Evolutionary conservation across 1,140 invertebrate genomes (phyloP).

Genomic region (Spodoptera frugiperda): DNA sequence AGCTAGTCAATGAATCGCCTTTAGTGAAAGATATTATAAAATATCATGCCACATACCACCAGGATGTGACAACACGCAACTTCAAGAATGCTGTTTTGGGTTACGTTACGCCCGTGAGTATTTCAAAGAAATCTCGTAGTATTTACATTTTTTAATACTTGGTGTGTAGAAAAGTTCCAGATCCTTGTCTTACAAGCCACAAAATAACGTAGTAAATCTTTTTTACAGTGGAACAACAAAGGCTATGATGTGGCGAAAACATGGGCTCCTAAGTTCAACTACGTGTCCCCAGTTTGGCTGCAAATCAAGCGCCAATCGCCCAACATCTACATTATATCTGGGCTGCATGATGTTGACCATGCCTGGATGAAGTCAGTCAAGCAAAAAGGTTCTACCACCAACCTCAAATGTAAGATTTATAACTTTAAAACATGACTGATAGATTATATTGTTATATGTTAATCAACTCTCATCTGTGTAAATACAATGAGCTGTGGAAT

Average conservation of each 20-base stretch:
- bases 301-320: conserved; percentile 90
- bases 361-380: conserved; percentile 93
- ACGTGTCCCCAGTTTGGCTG: conserved; percentile 98
- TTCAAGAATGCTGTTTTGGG: conserved; percentile 92
- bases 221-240: conserved; percentile 96
- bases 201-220: not conserved
- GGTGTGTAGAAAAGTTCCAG: not conserved
- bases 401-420: conserved; percentile 70
- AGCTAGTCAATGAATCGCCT: conserved; percentile 89
- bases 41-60: conserved; percentile 91
- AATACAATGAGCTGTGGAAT: too few species aligned
- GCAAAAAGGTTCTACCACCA: conserved; percentile 75
- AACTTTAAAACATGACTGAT: too few species aligned
- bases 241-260: conserved; percentile 97
- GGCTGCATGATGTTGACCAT: conserved; percentile 93
- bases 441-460: too few species aligned
- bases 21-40: conserved; percentile 91
- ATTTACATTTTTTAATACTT: not conserved
- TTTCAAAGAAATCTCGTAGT: not conserved
- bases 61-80: conserved; percentile 88
- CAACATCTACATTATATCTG: conserved; percentile 89
- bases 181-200: not conserved
- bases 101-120: conserved; percentile 94
- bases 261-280: conserved; percentile 95
- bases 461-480: too few species aligned